Conservation (phyloP, 2,797 vertebrate genomes). For the Emydoidea blandingii region DNA sequence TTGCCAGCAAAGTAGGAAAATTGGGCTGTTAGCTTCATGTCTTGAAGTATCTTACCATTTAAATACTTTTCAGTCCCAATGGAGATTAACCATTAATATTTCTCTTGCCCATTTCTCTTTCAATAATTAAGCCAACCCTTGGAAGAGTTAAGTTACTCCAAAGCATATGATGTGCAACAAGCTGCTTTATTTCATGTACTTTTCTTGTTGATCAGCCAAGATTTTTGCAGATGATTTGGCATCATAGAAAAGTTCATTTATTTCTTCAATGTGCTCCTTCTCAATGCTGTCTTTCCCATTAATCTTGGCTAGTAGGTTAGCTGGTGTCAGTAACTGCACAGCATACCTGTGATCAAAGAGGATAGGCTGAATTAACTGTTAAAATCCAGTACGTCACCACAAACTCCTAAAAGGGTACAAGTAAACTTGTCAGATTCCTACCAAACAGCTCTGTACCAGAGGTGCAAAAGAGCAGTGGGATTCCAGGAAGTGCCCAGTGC, state of each 20-base stretch:
- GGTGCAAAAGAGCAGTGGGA: not conserved
- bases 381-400: constrained; percentile 1
- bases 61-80: constrained; percentile 62
- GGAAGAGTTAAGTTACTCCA: constrained; percentile 45
- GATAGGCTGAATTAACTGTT: not conserved
- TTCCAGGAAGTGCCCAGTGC: not conserved
- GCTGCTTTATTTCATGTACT: constrained; percentile 93
- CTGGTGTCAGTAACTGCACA: constrained; percentile 95
- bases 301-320: constrained; percentile 93
- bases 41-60: constrained; percentile 60
- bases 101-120: constrained; percentile 19
- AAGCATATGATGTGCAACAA: constrained; percentile 39
- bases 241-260: constrained; percentile 98
- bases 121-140: constrained; percentile 37
- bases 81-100: constrained; percentile 62
- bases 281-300: constrained; percentile 97
- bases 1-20: constrained; percentile 4
- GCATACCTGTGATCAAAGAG: constrained; percentile 87
- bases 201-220: constrained; percentile 97
- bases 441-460: not conserved
- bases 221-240: constrained; percentile 99
- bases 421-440: not conserved
- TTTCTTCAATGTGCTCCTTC: constrained; percentile 97
- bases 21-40: not conserved
- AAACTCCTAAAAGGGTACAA: not conserved